Conservation (phyloP, 2,797 vertebrate genomes). For the Hozukius guyotensis region DNA sequence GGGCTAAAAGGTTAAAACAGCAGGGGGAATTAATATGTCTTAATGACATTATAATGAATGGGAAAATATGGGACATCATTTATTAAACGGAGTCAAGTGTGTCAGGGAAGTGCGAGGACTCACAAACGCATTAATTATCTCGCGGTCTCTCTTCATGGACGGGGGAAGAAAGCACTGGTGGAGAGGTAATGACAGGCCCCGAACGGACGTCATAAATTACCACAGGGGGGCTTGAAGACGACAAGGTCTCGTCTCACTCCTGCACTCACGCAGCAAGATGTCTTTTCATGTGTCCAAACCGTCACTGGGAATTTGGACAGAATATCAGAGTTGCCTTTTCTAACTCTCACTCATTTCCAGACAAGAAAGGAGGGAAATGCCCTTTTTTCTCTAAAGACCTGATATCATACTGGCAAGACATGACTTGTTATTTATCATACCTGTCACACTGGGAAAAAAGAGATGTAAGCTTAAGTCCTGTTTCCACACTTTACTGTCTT, state of each 20-base stretch:
- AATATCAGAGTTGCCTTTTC: slow-evolving; percentile 65
- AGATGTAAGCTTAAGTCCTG: slow-evolving; percentile 32
- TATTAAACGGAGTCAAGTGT: slow-evolving; percentile 86
- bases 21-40: slow-evolving; percentile 84
- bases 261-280: slow-evolving; percentile 62
- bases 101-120: slow-evolving; percentile 80
- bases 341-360: slow-evolving; percentile 55
- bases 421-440: slow-evolving; percentile 72
- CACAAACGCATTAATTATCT: slow-evolving; percentile 84
- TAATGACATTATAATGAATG: slow-evolving; percentile 88
- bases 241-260: slow-evolving; percentile 69
- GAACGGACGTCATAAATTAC: slow-evolving; percentile 78
- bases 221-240: slow-evolving; percentile 65
- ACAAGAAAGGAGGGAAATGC: slow-evolving; percentile 61
- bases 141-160: slow-evolving; percentile 64
- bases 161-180: slow-evolving; percentile 56
- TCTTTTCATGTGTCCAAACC: slow-evolving; percentile 73
- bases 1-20: slow-evolving; percentile 84
- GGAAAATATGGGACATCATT: slow-evolving; percentile 84
- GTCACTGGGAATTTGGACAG: slow-evolving; percentile 68
- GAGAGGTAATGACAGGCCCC: slow-evolving; percentile 76
- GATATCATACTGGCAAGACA: slow-evolving; percentile 59
- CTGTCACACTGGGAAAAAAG: slow-evolving; percentile 45
- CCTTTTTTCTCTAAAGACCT: slow-evolving; percentile 57
- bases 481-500: slow-evolving; percentile 47